phyloP scores from a whole-genome alignment of 1,140 invertebrate species.

The Drosophila obscura region DNA sequence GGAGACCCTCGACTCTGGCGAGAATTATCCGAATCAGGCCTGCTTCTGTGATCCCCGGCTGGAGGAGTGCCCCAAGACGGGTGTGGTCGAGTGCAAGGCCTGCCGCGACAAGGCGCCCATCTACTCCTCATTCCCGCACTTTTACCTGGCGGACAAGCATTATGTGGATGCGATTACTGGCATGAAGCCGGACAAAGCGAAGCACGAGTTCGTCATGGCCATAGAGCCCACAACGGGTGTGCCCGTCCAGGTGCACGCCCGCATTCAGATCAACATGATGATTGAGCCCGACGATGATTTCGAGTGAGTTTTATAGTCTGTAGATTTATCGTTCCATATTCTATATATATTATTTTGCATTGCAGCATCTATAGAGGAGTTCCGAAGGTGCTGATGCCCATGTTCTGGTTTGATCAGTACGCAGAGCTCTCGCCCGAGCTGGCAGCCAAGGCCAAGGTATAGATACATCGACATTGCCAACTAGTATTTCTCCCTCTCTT shows the following conservation, averaged over 20 bases:
- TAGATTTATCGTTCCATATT: background rate
- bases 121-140: slow-evolving; percentile 94
- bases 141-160: slow-evolving; percentile 90
- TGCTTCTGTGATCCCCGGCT: slow-evolving; percentile 85
- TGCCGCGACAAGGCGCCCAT: slow-evolving; percentile 91
- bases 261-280: slow-evolving; percentile 90
- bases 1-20: slow-evolving; percentile 88
- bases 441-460: slow-evolving; percentile 85
- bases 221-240: slow-evolving; percentile 90
- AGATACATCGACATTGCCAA: too few species aligned
- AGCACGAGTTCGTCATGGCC: slow-evolving; percentile 89
- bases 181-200: slow-evolving; percentile 87
- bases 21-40: slow-evolving; percentile 86
- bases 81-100: slow-evolving; percentile 88
- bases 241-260: slow-evolving; percentile 88
- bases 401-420: slow-evolving; percentile 90
- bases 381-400: slow-evolving; percentile 86
- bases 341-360: slow-evolving; percentile 39
- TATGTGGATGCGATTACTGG: slow-evolving; percentile 88
- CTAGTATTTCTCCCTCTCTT: too few species aligned
- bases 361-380: slow-evolving; percentile 85
- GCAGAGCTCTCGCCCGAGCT: slow-evolving; percentile 86
- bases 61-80: slow-evolving; percentile 84
- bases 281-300: slow-evolving; percentile 86
- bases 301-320: slow-evolving; percentile 84